Conservation (phyloP, 1,140 invertebrate species). For the Neotoxoptera formosana region DNA sequence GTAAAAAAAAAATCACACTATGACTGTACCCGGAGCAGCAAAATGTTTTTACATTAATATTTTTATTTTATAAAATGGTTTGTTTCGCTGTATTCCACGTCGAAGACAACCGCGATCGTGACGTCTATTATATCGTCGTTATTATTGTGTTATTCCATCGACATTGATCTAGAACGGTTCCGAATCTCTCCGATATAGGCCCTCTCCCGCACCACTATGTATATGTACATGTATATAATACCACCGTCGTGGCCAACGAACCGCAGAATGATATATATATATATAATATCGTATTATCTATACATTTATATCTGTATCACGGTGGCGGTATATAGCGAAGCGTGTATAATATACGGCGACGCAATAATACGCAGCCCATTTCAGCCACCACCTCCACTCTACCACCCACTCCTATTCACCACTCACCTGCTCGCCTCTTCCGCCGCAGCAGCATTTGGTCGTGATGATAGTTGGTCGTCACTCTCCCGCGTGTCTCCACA, state of each 20-base stretch:
- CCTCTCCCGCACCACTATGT: neutral
- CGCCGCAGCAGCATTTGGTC: neutral
- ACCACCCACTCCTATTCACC: neutral
- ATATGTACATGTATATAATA: too few species aligned
- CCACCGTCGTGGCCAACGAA: conserved; percentile 2
- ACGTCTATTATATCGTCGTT: neutral
- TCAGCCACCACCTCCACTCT: neutral
- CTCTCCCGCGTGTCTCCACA: neutral
- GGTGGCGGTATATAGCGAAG: neutral
- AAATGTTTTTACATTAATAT: neutral
- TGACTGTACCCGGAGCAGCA: neutral
- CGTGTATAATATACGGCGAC: neutral
- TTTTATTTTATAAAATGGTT: neutral
- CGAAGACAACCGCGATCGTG: neutral
- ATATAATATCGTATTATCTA: neutral
- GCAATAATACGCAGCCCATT: neutral
- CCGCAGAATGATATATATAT: neutral
- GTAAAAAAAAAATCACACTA: neutral
- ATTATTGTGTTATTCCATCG: conserved; percentile 20
- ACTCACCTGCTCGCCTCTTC: neutral
- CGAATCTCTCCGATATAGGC: neutral
- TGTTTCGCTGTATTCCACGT: neutral
- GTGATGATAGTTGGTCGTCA: conserved; percentile 22
- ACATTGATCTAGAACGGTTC: neutral
- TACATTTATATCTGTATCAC: neutral